phyloP scores from a whole-genome alignment of 2,888 invertebrate species.

The Salticus scenicus region DNA sequence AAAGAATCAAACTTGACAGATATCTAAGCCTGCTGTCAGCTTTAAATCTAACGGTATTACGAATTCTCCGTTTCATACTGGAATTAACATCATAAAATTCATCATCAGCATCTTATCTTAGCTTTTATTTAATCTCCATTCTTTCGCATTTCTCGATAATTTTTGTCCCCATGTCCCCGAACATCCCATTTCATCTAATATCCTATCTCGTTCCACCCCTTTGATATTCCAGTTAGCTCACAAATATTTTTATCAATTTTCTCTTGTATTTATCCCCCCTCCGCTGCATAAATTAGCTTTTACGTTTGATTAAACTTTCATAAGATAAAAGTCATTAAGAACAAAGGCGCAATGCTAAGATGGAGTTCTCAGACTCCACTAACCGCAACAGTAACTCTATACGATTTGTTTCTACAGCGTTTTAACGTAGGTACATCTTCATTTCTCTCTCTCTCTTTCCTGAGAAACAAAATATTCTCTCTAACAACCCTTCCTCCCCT shows the following conservation, averaged over 20 bases:
- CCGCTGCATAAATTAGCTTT: constrained; percentile 1
- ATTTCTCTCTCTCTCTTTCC: no score
- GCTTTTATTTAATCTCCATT: no score
- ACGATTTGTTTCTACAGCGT: background rate
- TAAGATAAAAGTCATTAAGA: background rate
- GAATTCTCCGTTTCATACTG: no score
- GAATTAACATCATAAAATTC: no score
- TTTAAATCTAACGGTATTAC: no score
- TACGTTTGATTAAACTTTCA: background rate
- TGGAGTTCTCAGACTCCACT: background rate
- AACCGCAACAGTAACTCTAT: background rate
- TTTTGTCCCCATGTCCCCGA: no score
- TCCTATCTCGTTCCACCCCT: background rate
- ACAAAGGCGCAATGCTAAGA: background rate
- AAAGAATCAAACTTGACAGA: no score
- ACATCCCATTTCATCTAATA: background rate
- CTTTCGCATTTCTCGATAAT: no score
- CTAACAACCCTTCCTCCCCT: background rate
- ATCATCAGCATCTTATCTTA: no score
- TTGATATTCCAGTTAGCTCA: background rate
- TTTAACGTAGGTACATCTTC: background rate
- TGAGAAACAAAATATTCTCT: background rate
- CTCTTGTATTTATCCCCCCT: background rate
- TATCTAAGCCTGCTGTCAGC: no score
- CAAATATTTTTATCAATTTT: constrained; percentile 12